A percentile compares a stretch with the other conserved stretches of the same genome.
phyloP scores from a whole-genome alignment of 2,888 invertebrate species.

The Rhynchonema sp. region DNA sequence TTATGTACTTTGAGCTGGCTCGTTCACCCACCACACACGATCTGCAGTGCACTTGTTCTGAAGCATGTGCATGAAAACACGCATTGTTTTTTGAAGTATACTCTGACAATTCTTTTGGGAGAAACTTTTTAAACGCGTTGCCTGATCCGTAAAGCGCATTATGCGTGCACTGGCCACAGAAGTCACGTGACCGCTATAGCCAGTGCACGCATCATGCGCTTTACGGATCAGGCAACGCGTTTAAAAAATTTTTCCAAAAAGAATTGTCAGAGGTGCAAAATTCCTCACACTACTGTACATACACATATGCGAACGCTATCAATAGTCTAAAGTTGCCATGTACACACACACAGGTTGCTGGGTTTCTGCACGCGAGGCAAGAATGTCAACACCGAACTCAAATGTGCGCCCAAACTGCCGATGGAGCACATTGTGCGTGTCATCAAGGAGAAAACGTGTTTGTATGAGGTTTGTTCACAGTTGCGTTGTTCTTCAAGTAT shows the following conservation, averaged over 20 bases:
- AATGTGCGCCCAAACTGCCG: constrained; percentile 86
- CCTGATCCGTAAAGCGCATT: too few species aligned
- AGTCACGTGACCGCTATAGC: not conserved
- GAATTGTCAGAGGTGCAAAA: not conserved
- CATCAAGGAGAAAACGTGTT: constrained; percentile 76
- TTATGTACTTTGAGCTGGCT: too few species aligned
- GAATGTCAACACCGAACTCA: constrained; percentile 95
- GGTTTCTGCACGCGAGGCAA: constrained; percentile 83
- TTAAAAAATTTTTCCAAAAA: too few species aligned
- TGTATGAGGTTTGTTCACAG: constrained; percentile 54
- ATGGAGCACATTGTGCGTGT: constrained; percentile 93
- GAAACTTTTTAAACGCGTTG: too few species aligned
- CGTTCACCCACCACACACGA: too few species aligned
- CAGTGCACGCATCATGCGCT: not conserved
- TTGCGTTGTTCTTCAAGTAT: not conserved
- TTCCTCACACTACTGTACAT: not conserved
- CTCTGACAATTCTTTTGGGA: too few species aligned
- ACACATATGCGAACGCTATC: not conserved
- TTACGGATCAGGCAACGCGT: too few species aligned
- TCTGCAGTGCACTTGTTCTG: too few species aligned
- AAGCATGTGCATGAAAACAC: too few species aligned
- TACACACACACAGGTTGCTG: constrained; percentile 13
- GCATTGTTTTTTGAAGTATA: too few species aligned
- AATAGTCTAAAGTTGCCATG: not conserved
- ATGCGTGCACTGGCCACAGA: too few species aligned